These are phyloP conservation scores for Nysson spinosus DNA, from an alignment of 2,888 invertebrate species.

Conservation along the genomic window DNA sequence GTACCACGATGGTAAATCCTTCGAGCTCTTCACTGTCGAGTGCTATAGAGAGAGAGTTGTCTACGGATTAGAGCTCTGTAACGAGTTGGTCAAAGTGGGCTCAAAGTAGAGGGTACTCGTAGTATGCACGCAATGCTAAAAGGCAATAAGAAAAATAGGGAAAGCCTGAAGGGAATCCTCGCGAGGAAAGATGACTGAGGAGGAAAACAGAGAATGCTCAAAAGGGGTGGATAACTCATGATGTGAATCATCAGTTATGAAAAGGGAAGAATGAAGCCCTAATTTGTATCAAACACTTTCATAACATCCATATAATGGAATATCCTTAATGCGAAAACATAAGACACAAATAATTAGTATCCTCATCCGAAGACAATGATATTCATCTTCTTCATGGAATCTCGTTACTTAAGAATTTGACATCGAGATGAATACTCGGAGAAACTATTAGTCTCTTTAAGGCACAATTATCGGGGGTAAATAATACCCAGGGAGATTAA, in stretches of 20 bases:
- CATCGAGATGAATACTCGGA: no score
- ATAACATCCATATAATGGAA: no score
- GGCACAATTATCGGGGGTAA: no score
- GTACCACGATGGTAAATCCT: conserved; percentile 53
- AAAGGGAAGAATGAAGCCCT: not conserved
- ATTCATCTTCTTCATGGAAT: no score
- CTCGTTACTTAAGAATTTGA: no score
- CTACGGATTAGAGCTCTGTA: conserved; percentile 58
- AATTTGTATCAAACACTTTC: not conserved
- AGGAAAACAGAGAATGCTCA: not conserved
- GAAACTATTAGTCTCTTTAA: no score
- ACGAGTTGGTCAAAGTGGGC: conserved; percentile 56
- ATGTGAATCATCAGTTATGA: not conserved
- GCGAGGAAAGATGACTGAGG: conserved; percentile 8
- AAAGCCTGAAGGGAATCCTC: conserved; percentile 3
- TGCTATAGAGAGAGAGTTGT: conserved; percentile 59
- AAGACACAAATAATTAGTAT: no score
- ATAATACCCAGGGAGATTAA: not conserved
- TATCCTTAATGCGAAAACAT: no score
- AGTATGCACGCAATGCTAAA: conserved; percentile 43
- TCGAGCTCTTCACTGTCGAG: conserved; percentile 55
- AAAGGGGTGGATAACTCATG: not conserved
- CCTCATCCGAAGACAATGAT: no score
- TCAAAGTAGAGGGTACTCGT: conserved; percentile 48
- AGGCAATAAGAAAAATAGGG: conserved; percentile 52